phyloP scores from a whole-genome alignment of 2,113 vertebrate genomes.

The Uria lomvia region DNA sequence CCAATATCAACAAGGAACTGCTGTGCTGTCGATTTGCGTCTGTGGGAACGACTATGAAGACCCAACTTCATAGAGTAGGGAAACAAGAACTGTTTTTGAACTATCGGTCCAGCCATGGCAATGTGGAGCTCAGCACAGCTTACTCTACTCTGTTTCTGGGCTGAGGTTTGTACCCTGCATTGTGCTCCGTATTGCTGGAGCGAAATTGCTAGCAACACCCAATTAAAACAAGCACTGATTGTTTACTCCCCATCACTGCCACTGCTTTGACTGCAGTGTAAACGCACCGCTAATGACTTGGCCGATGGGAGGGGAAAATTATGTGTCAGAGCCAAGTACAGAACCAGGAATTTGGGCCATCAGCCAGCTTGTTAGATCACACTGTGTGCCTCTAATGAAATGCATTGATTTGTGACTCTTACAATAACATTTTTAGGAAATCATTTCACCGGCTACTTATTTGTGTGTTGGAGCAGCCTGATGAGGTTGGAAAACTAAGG shows the following conservation, averaged over 20 bases:
- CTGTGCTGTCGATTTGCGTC: neutral
- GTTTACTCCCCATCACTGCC: constrained; percentile 34
- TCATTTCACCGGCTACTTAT: constrained; percentile 25
- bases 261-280: constrained; percentile 49
- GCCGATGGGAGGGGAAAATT: constrained; percentile 13
- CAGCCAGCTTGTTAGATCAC: constrained; percentile 47
- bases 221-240: constrained; percentile 25
- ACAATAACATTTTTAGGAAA: constrained; percentile 43
- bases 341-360: constrained; percentile 28
- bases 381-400: constrained; percentile 29
- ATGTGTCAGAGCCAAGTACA: constrained; percentile 3
- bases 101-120: neutral
- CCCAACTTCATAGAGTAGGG: neutral
- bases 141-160: neutral
- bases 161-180: neutral
- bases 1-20: neutral
- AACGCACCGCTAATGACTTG: constrained; percentile 36
- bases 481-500: neutral
- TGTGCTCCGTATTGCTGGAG: neutral
- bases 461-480: neutral
- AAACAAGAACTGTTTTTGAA: neutral
- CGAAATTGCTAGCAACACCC: constrained; percentile 27
- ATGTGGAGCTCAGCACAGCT: neutral
- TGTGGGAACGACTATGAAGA: neutral
- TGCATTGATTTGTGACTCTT: constrained; percentile 39